phyloP scores from a whole-genome alignment of 2,797 vertebrate species.

The Phrynocephalus forsythii region DNA sequence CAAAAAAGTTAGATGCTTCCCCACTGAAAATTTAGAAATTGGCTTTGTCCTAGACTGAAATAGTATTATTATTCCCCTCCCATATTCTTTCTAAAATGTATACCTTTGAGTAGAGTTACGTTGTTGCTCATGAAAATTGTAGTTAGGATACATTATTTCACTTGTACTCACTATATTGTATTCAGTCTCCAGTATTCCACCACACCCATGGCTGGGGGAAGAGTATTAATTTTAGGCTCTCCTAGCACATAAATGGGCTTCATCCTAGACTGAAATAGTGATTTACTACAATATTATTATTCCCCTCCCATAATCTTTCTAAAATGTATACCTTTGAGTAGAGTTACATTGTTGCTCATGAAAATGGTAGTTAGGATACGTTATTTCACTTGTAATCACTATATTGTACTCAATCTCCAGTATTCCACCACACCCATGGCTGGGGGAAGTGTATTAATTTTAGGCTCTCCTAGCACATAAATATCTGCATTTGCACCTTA shows the following conservation, averaged over 20 bases:
- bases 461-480: constrained; percentile 62
- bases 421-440: constrained; percentile 31
- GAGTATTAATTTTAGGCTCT: constrained; percentile 66
- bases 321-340: background rate
- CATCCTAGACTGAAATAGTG: constrained; percentile 43
- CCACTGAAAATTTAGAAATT: constrained; percentile 33
- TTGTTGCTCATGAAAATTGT: constrained; percentile 35
- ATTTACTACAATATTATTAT: constrained; percentile 39
- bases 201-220: constrained; percentile 25
- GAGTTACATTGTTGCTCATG: constrained; percentile 22
- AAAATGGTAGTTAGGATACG: constrained; percentile 52
- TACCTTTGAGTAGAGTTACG: constrained; percentile 6
- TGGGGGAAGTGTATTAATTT: constrained; percentile 57
- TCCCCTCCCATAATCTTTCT: background rate
- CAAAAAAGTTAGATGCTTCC: constrained; percentile 32
- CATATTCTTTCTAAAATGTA: background rate
- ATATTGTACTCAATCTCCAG: constrained; percentile 26
- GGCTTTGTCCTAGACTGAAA: too few species aligned
- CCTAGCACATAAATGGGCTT: constrained; percentile 61
- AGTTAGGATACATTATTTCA: constrained; percentile 37
- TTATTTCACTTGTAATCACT: constrained; percentile 24
- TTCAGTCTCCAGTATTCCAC: constrained; percentile 15
- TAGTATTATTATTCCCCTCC: constrained; percentile 18
- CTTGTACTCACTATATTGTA: constrained; percentile 35
- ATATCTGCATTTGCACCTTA: constrained; percentile 70